Conservation (phyloP, 2,888 invertebrate genomes). For the Tetrapedia diversipes region DNA sequence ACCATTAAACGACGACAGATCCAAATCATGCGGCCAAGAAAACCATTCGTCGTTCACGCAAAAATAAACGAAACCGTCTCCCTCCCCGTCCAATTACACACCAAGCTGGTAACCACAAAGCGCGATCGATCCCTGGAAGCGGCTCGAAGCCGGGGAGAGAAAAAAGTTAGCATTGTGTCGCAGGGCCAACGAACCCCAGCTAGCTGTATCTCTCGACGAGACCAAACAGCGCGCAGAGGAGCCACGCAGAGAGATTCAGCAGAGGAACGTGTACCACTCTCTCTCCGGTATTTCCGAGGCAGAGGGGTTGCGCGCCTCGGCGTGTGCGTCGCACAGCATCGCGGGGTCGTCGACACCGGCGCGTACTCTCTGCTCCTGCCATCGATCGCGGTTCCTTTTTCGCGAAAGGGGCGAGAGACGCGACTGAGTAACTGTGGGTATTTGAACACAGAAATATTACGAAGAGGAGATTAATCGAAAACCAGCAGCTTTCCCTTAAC, state of each 20-base stretch:
- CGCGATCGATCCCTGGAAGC: not conserved
- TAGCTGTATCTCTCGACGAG: constrained; percentile 18
- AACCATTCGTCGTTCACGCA: no score
- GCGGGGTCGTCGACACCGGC: constrained; percentile 57
- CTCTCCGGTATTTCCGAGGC: constrained; percentile 14
- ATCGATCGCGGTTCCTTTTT: constrained; percentile 57
- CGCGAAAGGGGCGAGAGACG: constrained; percentile 27
- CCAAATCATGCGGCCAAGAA: no score
- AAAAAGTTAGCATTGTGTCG: constrained; percentile 8
- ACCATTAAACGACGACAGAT: no score
- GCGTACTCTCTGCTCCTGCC: constrained; percentile 53
- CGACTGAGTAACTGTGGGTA: not conserved
- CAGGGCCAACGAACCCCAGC: constrained; percentile 28
- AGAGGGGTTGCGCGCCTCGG: constrained; percentile 4
- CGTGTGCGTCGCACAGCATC: constrained; percentile 50
- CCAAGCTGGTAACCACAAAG: constrained; percentile 1
- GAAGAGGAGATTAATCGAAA: no score
- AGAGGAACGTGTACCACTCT: constrained; percentile 3
- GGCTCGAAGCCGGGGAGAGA: not conserved
- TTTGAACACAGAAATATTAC: no score
- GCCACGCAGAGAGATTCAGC: constrained; percentile 40
- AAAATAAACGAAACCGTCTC: not conserved
- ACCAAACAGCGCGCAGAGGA: constrained; percentile 34
- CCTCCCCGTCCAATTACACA: constrained; percentile 1
- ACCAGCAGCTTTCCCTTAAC: no score